Evolutionary conservation across 2,113 vertebrate genomes (phyloP), one percentile per base, ranked within the genome.

Genomic region (Mastomys coucha): DNA sequence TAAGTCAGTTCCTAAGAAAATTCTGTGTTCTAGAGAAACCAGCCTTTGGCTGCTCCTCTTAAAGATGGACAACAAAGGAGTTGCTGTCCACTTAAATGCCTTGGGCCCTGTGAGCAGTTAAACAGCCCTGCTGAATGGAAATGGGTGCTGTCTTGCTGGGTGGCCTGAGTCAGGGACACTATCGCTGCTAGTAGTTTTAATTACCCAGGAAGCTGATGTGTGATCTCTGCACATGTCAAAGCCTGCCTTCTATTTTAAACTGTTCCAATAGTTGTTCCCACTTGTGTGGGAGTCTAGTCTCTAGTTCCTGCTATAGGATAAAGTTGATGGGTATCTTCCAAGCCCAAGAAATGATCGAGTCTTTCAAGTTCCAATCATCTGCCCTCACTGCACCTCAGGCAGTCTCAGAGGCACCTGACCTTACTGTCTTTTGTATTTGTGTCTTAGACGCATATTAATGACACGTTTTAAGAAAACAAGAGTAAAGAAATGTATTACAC

Each of bases 401-500:
- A 72, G 36, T 69, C 45, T 82, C 58, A 51, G 4, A 42, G 63
- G 45, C 73, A 0, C 1, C 26, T 0, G n/a, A 80, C 31, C n/a
- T 91, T 70, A 89, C 3, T 58, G 22, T n/a, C 22, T 26, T 63
- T 26, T 63, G 24, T 63, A 63, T 63, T 63, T 63, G 60, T 45
- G 31, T 7, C 78, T 93, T 84, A 84, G 53, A 91, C 51, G 72
- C 3, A 60, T 89, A 33, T 31, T 92, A 72, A 53, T 4, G 20
- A 33, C 70, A 56, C 51, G 14, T 92, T 97, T 93, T 45, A 93
- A 88, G 73, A 87, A 91, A 78, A 82, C 4, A 33, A 69, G 67
- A 14, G 58, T 58, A 17, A 31, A 31, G 63, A 69, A 33, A n/a
- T 8, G 49, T 3, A 67, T 10, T 39, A 28, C 14, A 7, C 45